Evolutionary conservation across 2,888 invertebrate species (phyloP).

Genomic region (Chorisops tibialis): DNA sequence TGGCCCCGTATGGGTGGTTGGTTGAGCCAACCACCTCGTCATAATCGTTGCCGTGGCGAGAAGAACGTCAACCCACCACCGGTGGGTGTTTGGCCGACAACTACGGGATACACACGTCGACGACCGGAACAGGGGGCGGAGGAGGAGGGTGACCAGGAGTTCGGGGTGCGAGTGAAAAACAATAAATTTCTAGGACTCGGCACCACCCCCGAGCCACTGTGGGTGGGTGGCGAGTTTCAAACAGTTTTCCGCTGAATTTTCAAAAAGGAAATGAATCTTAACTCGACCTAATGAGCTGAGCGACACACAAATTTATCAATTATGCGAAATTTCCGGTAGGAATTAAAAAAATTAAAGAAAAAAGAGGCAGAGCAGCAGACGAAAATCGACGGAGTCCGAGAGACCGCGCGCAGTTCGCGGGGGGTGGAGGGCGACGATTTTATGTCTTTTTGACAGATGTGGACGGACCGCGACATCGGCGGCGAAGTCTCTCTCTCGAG

Average conservation of each 20-base stretch:
- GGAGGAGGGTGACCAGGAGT: not conserved
- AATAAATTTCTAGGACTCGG: constrained; percentile 7
- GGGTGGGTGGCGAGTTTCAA: not conserved
- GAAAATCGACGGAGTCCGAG: not conserved
- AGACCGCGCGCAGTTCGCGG: not conserved
- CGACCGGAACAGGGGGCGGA: not conserved
- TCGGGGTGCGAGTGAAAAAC: not conserved
- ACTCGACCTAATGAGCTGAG: not conserved
- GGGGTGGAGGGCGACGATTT: not conserved
- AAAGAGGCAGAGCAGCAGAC: not conserved
- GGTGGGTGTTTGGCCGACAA: constrained; percentile 5
- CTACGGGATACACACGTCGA: not conserved
- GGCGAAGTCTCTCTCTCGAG: no score
- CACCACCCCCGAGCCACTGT: not conserved
- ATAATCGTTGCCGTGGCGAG: not conserved
- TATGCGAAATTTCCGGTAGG: constrained; percentile 4
- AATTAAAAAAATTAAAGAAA: not conserved
- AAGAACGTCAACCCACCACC: not conserved
- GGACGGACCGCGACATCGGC: not conserved
- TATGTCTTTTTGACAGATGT: constrained; percentile 16
- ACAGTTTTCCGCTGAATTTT: not conserved
- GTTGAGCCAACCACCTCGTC: constrained; percentile 3
- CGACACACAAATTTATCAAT: not conserved
- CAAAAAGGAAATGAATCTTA: constrained; percentile 7
- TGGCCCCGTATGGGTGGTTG: not conserved